Percentiles rank a stretch among this genome's conserved stretches.
phyloP scores from a whole-genome alignment of 2,113 vertebrate genomes.

The Orycteropus afer region DNA sequence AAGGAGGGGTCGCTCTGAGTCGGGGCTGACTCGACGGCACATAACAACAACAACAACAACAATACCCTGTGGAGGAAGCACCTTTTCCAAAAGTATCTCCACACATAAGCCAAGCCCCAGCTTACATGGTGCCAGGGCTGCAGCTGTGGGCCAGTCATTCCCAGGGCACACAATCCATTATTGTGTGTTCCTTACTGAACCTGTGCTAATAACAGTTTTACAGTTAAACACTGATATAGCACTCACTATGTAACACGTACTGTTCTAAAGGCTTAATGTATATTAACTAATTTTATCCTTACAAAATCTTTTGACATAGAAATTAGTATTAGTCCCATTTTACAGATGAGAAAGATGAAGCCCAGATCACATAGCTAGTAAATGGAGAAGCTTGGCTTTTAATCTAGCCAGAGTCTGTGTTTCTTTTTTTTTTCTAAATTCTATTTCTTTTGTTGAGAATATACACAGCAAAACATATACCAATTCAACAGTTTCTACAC shows the following conservation, averaged over 20 bases:
- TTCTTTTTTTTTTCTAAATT: no score
- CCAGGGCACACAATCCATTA: not conserved
- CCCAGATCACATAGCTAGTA: no score
- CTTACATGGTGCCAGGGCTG: not conserved
- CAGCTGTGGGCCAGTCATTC: not conserved
- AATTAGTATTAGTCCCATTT: no score
- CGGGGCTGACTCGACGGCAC: no score
- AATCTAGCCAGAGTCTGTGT: no score
- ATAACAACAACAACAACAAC: no score
- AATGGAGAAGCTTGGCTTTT: no score
- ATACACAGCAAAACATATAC: no score
- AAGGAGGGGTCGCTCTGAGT: no score
- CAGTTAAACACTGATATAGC: not conserved
- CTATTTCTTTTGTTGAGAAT: no score
- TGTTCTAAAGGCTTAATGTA: not conserved
- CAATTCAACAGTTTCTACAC: no score
- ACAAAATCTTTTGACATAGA: not conserved
- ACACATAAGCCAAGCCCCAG: not conserved
- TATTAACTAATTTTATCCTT: not conserved
- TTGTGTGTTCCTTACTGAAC: not conserved
- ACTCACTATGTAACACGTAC: not conserved
- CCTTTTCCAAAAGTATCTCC: not conserved
- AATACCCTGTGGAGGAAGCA: not conserved
- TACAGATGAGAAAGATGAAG: no score
- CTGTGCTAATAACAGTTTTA: not conserved